These are phyloP conservation scores for Myodes glareolus DNA, from an alignment of 2,113 vertebrate genomes.

Conservation along the genomic window DNA sequence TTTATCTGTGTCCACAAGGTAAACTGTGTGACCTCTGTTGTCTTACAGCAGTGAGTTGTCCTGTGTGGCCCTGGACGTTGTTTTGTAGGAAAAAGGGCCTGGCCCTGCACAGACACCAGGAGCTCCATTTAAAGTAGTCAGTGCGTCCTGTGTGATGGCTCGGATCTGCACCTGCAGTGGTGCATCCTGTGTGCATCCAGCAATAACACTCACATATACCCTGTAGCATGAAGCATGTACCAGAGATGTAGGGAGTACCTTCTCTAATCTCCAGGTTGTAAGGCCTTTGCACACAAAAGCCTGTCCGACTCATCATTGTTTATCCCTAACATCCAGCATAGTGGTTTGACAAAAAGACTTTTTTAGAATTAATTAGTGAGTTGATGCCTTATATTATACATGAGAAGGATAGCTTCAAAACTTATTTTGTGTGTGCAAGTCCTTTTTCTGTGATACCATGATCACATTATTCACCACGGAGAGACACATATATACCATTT, in stretches of 20 bases:
- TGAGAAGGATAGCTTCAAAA: background rate
- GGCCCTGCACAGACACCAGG: background rate
- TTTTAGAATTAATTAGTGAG: constrained; percentile 27
- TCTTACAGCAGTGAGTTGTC: background rate
- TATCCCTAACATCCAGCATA: background rate
- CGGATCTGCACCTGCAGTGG: too few species aligned
- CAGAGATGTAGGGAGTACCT: background rate
- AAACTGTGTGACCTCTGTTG: background rate
- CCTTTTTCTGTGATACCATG: background rate
- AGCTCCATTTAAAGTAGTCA: background rate
- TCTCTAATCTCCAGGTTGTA: background rate
- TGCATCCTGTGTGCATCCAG: background rate
- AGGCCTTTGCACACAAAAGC: background rate
- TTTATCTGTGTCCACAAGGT: background rate
- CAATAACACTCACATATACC: background rate
- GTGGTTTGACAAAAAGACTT: background rate
- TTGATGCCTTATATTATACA: background rate
- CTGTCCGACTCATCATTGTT: background rate
- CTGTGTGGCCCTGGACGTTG: rapidly evolving
- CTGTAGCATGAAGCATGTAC: background rate
- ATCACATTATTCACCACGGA: background rate
- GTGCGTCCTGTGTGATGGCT: background rate
- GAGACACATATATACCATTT: background rate
- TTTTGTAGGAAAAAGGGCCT: background rate
- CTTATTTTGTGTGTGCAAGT: background rate